phyloP scores from a whole-genome alignment of 2,797 vertebrate genomes.

The Betta splendens region DNA sequence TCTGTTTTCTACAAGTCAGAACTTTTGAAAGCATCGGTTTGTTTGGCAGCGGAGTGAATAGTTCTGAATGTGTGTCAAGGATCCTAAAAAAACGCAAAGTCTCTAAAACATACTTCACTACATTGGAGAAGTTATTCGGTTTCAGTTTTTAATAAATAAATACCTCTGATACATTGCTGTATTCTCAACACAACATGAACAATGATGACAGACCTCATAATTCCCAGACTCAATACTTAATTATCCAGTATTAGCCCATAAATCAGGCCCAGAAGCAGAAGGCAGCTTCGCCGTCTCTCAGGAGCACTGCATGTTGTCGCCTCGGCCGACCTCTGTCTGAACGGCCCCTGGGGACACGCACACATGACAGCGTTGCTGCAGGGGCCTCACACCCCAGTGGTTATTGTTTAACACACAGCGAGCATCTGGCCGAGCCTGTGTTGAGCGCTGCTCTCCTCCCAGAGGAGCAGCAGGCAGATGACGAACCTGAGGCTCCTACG shows the following conservation, averaged over 20 bases:
- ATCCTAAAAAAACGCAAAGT: too few species aligned
- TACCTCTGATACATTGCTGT: too few species aligned
- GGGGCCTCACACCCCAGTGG: slow-evolving; percentile 54
- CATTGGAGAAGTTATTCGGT: neutral
- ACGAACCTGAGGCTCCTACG: slow-evolving; percentile 54
- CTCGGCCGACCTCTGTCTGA: slow-evolving; percentile 32
- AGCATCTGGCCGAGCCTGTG: slow-evolving; percentile 65
- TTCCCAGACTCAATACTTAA: too few species aligned
- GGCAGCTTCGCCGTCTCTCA: too few species aligned
- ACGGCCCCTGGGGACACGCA: slow-evolving; percentile 30
- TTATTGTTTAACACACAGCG: slow-evolving; percentile 67
- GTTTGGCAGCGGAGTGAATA: neutral
- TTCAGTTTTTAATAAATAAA: too few species aligned
- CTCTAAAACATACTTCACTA: neutral
- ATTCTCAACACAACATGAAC: too few species aligned
- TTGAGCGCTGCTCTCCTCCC: slow-evolving; percentile 42
- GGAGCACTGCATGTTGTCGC: slow-evolving; percentile 34
- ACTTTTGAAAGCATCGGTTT: neutral
- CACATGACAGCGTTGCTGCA: slow-evolving; percentile 34
- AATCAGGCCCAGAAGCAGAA: too few species aligned
- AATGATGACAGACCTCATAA: too few species aligned
- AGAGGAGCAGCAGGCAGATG: slow-evolving; percentile 65
- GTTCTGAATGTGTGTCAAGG: neutral
- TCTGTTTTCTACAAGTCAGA: neutral
- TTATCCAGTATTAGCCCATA: too few species aligned